Percentiles rank a stretch among this genome's conserved stretches.
Conservation (phyloP, 2,113 vertebrate genomes). For the Pimephales promelas region DNA sequence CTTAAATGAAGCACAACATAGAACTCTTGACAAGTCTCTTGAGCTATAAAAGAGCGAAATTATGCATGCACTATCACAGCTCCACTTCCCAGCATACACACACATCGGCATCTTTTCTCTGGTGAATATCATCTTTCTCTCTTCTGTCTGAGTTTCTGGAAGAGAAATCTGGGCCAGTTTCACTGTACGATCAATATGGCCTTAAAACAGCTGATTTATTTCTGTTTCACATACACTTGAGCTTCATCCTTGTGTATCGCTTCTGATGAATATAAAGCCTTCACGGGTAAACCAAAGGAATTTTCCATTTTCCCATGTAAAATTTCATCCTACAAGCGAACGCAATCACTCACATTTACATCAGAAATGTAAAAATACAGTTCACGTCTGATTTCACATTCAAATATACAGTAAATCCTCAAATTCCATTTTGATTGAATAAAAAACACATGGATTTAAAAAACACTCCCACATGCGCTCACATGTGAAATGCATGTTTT, state of each 20-base stretch:
- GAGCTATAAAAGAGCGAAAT: background rate
- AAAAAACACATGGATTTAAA: background rate
- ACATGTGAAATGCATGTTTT: background rate
- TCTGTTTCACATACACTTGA: slow-evolving; percentile 6
- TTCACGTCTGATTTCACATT: background rate
- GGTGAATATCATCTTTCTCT: slow-evolving; percentile 1
- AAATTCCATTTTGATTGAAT: background rate
- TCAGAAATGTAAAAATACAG: background rate
- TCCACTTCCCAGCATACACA: slow-evolving; percentile 4
- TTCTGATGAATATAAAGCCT: background rate
- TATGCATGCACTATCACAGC: background rate
- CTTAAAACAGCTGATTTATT: slow-evolving; percentile 19
- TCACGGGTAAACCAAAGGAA: background rate
- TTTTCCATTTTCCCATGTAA: background rate
- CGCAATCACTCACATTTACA: background rate
- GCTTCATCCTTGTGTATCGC: background rate
- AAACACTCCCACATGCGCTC: background rate
- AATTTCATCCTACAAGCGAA: background rate
- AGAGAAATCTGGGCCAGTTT: slow-evolving; percentile 10
- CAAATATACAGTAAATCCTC: background rate
- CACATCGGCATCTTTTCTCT: background rate
- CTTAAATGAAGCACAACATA: background rate
- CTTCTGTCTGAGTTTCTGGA: background rate
- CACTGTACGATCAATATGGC: slow-evolving; percentile 17
- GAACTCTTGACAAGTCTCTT: background rate